Conservation (phyloP, 2,888 invertebrate genomes). For the Pristionchus japonicus region DNA sequence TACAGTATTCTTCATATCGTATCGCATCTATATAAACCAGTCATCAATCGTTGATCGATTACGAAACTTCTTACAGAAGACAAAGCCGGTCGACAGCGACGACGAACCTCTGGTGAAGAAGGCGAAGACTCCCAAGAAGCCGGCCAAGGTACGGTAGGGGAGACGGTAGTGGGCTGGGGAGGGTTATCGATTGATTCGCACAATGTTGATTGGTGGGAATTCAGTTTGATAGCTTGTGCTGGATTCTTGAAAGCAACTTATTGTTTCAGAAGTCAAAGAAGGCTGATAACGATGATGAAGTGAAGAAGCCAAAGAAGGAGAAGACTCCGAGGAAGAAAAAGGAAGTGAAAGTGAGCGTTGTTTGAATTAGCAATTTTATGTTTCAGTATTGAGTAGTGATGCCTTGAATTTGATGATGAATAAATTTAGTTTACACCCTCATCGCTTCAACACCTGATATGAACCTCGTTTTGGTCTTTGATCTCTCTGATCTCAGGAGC, state of each 20-base stretch:
- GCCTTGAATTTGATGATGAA: too few relatives aligned
- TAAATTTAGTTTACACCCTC: too few relatives aligned
- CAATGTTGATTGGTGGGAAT: not conserved
- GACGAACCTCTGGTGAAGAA: constrained; percentile 19
- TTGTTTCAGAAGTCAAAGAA: not conserved
- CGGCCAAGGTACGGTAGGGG: not conserved
- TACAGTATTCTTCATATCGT: not conserved
- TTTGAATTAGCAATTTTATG: too few relatives aligned
- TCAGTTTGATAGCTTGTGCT: not conserved
- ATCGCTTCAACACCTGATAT: too few relatives aligned
- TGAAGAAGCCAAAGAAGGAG: not conserved
- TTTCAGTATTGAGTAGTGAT: too few relatives aligned
- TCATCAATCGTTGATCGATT: not conserved
- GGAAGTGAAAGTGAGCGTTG: not conserved
- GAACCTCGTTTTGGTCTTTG: not conserved
- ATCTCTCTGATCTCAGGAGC: not conserved
- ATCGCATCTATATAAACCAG: not conserved
- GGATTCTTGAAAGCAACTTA: not conserved
- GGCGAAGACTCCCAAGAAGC: not conserved
- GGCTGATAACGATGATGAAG: not conserved
- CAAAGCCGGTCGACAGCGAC: not conserved
- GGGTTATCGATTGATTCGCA: not conserved
- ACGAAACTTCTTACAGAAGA: not conserved
- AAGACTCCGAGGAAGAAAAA: not conserved
- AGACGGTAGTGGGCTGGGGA: constrained; percentile 18